Evolutionary conservation across 2,888 invertebrate species (phyloP).

Genomic region (Drosophila neotestacea): DNA sequence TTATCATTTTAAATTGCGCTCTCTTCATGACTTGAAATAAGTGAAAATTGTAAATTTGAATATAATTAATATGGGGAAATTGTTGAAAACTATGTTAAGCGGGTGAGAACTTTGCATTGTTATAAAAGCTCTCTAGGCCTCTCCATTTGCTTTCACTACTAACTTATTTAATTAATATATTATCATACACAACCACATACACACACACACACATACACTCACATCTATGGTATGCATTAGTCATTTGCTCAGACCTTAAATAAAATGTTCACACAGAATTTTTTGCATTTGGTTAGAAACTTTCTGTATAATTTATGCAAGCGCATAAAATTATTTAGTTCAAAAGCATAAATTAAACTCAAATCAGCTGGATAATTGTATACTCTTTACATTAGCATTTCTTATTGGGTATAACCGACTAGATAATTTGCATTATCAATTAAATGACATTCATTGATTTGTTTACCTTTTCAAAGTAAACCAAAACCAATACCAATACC

Average conservation of each 20-base stretch:
- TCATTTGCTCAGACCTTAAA: conserved; percentile 26
- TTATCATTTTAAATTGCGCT: background rate
- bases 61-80: conserved; percentile 13
- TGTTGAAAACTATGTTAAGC: conserved; percentile 10
- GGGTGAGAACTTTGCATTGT: conserved; percentile 44
- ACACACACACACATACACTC: conserved; percentile 19
- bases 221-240: conserved; percentile 30
- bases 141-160: conserved; percentile 47
- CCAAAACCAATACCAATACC: conserved; percentile 12
- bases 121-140: conserved; percentile 9
- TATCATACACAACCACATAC: conserved; percentile 41
- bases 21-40: background rate
- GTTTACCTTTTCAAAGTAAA: conserved; percentile 19
- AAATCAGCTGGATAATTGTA: conserved; percentile 22
- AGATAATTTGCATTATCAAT: conserved; percentile 1
- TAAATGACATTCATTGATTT: conserved; percentile 22
- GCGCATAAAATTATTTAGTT: conserved; percentile 37
- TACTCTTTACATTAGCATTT: background rate
- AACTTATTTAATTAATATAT: conserved; percentile 46
- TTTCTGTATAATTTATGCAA: conserved; percentile 50
- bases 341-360: conserved; percentile 44
- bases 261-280: conserved; percentile 4
- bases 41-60: conserved; percentile 33
- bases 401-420: background rate
- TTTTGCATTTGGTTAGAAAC: conserved; percentile 27